Evolutionary conservation across 2,888 invertebrate species (phyloP), one percentile per base, ranked within the genome.

Genomic region (Hoplodrina ambigua): DNA sequence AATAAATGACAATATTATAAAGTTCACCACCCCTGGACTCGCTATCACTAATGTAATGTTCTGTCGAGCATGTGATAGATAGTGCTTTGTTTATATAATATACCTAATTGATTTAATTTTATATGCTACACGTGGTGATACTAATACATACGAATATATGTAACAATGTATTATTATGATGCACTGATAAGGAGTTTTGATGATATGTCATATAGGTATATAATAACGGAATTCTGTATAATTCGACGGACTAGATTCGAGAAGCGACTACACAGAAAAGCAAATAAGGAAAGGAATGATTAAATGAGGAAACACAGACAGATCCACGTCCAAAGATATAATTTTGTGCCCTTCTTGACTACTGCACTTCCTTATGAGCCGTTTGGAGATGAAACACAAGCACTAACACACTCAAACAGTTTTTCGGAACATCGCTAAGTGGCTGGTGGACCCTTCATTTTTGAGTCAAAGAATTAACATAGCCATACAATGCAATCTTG

Each of bases 51-150:
- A 49, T 54, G 37, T 46, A 46, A 41, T 66, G 61, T 65, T 58
- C 67, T 72, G 78, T 25, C 19, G 41, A 67, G 10, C 69, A 64
- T 70, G 57, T 74, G 63, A 58, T 52, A 67, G 79, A 78, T 78
- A 74, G 50, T 37, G 41, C 8, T 55, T 20, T 78, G 60, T 78
- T 58, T 61, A 49, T 66, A 3, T 33, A 25, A 56, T 37, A 56
- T 15, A 4, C 41, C 0, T 54, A 55, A 54, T 58, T 78, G 60
- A 75, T 78, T 69, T 64, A 25, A 53, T 63, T 52, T 52, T 67
- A 55, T 69, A 64, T 58, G 13, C 2, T 17, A 73, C 78, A 75
- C 66, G 66, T 66, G 79, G 69, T 66, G 60, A 64, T 46, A 72
- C 11, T 19, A 19, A 5, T 25, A 58, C 30, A 52, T 5, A 46